These are phyloP conservation scores for Spea hammondii DNA, from an alignment of 2,797 vertebrate genomes.

Conservation along the genomic window DNA sequence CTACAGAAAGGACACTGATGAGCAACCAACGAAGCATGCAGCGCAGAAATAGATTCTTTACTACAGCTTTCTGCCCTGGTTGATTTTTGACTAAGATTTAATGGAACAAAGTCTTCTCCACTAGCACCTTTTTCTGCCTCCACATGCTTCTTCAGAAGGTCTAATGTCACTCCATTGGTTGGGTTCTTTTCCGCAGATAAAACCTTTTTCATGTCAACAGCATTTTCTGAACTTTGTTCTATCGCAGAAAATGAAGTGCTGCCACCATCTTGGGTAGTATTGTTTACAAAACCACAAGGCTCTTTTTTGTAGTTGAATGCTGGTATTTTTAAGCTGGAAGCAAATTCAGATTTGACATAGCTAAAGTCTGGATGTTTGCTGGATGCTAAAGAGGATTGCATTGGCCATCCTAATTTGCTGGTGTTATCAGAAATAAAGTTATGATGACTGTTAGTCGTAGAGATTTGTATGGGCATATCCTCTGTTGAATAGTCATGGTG, in stretches of 20 bases:
- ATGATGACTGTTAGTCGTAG: slow-evolving; percentile 68
- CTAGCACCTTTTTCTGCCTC: slow-evolving; percentile 48
- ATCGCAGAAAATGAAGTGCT: slow-evolving; percentile 53
- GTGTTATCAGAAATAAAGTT: neutral
- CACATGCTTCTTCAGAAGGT: slow-evolving; percentile 55
- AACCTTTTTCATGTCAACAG: slow-evolving; percentile 51
- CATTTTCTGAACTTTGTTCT: slow-evolving; percentile 48
- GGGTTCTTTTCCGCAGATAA: slow-evolving; percentile 53
- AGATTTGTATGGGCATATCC: slow-evolving; percentile 62
- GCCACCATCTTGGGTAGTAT: neutral
- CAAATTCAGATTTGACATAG: slow-evolving; percentile 55
- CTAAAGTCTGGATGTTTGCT: slow-evolving; percentile 58
- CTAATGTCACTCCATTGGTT: slow-evolving; percentile 55
- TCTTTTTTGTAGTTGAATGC: slow-evolving; percentile 61
- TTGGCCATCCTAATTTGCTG: slow-evolving; percentile 58
- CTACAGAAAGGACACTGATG: slow-evolving; percentile 90
- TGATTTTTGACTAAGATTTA: slow-evolving; percentile 71
- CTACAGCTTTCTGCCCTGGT: slow-evolving; percentile 61
- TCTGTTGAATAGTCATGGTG: slow-evolving; percentile 72
- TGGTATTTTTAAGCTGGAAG: slow-evolving; percentile 59
- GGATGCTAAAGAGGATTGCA: slow-evolving; percentile 51
- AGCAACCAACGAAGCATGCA: slow-evolving; percentile 72
- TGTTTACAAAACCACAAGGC: slow-evolving; percentile 48
- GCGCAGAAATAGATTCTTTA: slow-evolving; percentile 61
- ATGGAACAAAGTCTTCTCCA: slow-evolving; percentile 59